phyloP scores from a whole-genome alignment of 2,888 invertebrate species.

The Myopa tessellatipennis region DNA sequence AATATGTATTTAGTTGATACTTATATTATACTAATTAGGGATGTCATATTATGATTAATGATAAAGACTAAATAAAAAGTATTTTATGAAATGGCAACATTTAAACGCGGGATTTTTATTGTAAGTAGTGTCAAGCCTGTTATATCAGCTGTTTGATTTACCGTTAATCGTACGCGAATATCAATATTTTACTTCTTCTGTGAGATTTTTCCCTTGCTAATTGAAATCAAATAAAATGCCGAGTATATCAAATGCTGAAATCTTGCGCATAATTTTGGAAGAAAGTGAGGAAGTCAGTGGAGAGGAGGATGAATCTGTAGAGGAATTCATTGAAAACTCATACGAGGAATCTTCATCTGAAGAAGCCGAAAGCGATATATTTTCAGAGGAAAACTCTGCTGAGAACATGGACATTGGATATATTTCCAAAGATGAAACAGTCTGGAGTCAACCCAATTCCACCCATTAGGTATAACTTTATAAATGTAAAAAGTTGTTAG shows the following conservation, averaged over 20 bases:
- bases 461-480: too few species aligned
- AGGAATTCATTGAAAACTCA: conserved; percentile 1
- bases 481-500: too few species aligned
- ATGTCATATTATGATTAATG: neutral
- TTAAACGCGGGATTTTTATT: neutral
- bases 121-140: conserved; percentile 4
- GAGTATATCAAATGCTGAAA: neutral
- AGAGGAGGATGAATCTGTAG: neutral
- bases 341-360: neutral
- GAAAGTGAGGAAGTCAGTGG: neutral
- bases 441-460: too few species aligned
- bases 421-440: conserved; percentile 9
- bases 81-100: neutral
- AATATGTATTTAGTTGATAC: too few species aligned
- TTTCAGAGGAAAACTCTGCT: neutral
- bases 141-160: conserved; percentile 1
- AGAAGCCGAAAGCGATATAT: neutral
- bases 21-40: too few species aligned
- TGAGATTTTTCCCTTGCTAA: neutral
- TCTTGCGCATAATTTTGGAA: neutral
- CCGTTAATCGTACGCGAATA: neutral
- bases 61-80: neutral
- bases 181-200: neutral
- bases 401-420: conserved; percentile 4
- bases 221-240: neutral